A percentile compares a stretch with the other conserved stretches of the same genome.
phyloP scores from a whole-genome alignment of 1,140 invertebrate genomes.

The Oryctes rhinoceros region DNA sequence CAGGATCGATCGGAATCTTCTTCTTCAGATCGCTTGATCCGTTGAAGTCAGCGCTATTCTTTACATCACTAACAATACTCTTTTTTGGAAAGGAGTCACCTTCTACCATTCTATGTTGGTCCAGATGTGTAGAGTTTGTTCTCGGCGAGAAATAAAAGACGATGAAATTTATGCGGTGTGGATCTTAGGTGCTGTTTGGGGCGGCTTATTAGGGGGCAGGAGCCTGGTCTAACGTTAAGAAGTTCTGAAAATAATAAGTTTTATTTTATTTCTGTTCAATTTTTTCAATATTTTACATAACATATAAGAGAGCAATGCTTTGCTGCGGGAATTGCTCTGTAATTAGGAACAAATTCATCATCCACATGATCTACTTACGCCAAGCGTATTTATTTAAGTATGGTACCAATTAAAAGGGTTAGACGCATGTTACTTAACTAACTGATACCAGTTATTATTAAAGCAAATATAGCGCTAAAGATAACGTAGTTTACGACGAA shows the following conservation, averaged over 20 bases:
- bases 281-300: background rate
- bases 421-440: background rate
- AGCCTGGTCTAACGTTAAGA: background rate
- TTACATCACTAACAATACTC: background rate
- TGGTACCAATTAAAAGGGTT: background rate
- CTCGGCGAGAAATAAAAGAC: background rate
- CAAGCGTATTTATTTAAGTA: background rate
- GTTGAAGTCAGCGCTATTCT: conserved; percentile 6
- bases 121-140: background rate
- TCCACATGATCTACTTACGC: background rate
- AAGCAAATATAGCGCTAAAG: background rate
- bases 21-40: background rate
- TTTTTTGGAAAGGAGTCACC: conserved; percentile 19
- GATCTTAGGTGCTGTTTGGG: background rate
- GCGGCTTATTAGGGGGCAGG: conserved; percentile 28
- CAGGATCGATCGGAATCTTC: conserved; percentile 38
- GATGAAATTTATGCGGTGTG: background rate
- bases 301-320: background rate
- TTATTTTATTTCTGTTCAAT: no score
- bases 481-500: background rate
- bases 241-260: background rate
- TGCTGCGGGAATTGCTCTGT: background rate
- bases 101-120: conserved; percentile 28
- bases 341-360: background rate
- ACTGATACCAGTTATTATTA: conserved; percentile 5